Evolutionary conservation across 30 jellyfish, hydroid and myxozoan species (phyloP), one percentile per base, ranked within the genome.

Genomic region (Cassiopea xamachana): DNA sequence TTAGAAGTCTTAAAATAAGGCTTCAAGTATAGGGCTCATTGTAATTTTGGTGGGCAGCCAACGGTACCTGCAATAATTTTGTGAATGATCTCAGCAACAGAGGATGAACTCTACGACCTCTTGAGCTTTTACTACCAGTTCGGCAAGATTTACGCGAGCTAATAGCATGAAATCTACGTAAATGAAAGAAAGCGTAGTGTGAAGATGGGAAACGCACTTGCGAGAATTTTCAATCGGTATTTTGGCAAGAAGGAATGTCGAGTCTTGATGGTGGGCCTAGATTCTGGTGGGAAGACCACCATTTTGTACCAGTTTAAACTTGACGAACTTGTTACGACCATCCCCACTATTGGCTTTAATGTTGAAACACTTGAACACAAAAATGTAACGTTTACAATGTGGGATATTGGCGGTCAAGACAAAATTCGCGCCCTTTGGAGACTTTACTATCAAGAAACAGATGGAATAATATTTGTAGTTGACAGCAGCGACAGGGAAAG

Each of bases 341-440:
- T 95, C 1, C 99, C 99, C 16, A 95, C 99, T 64, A 85, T 95
- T 43, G 99, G 99, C 8, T 95, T 95, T 72, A 95, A 95, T 77
- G 99, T 95, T 17, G 99, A 95, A 79, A 91, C 98, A 45, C 90
- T 95, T 17, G 92, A 91, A 49, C 96, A 91, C 71, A 95, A 91
- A 77, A 87, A 92, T 67, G 89, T 95, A 72, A 75, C 83, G 14
- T 95, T 92, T 60, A 95, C 99, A 18, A 96, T 95, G 46, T 95
- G 99, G 99, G 99, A 95, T 67, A 91, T 95, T 46, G 99, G 99
- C 2, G 99, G 99, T 7, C 99, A 95, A 69, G 98, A 95, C 69
- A 90, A 90, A 51, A 95, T 95, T 10, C 86, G 99, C 1, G 97
- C 98, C 19, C 87, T 95, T 2, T 95, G 99, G 99, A 83, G 99